Evolutionary conservation across 2,888 invertebrate species (phyloP).

Genomic region (Drosophila mimica): DNA sequence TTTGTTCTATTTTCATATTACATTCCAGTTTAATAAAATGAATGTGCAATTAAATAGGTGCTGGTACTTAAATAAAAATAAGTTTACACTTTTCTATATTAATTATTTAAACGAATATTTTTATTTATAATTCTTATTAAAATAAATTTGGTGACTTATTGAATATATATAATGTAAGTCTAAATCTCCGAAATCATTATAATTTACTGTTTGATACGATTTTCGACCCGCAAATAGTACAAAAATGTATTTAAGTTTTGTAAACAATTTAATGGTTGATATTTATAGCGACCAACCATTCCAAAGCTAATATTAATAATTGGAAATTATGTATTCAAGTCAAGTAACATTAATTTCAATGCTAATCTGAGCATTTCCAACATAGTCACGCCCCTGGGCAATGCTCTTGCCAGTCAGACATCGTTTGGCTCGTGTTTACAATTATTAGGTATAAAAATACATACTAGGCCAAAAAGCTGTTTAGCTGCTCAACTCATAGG

Average conservation of each 20-base stretch:
- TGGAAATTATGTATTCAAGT: conserved; percentile 44
- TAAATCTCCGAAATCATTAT: no score
- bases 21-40: neutral
- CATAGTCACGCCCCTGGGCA: conserved; percentile 55
- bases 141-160: neutral
- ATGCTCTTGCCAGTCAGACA: conserved; percentile 36
- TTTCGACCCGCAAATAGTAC: neutral
- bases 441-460: conserved; percentile 9
- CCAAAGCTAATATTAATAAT: conserved; percentile 36
- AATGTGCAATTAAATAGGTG: conserved; percentile 12
- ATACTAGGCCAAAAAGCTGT: neutral
- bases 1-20: no score
- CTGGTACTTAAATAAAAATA: conserved; percentile 6
- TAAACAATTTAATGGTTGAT: conserved; percentile 24
- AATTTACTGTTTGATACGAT: neutral
- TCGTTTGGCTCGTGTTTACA: conserved; percentile 23
- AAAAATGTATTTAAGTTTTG: conserved; percentile 15
- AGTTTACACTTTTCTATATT: neutral
- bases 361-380: conserved; percentile 64
- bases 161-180: neutral
- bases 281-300: conserved; percentile 15
- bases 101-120: neutral
- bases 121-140: neutral
- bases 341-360: conserved; percentile 49
- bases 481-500: neutral